Percentiles rank a stretch among this genome's conserved stretches.
These are phyloP conservation scores for Mesoclemmys tuberculata DNA, from an alignment of 2,113 vertebrate genomes.

Conservation along the genomic window DNA sequence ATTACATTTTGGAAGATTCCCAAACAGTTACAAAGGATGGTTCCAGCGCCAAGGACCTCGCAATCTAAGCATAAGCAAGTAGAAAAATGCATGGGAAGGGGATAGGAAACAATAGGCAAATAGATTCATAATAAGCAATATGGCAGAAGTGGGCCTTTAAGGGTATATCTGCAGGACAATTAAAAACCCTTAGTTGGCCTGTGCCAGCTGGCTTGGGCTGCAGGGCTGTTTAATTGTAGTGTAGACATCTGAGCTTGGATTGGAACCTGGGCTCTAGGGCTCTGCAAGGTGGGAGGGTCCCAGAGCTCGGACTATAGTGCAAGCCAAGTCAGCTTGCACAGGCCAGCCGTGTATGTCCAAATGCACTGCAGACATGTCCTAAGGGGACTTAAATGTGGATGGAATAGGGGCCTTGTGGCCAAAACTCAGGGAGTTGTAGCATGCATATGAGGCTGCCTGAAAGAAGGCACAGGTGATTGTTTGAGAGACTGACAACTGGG, in stretches of 20 bases:
- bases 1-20: not conserved
- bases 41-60: not conserved
- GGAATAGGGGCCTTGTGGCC: not conserved
- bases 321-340: no score
- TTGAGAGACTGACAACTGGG: not conserved
- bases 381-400: not conserved
- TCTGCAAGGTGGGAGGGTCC: not conserved
- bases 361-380: no score
- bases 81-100: not conserved
- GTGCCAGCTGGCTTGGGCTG: not conserved
- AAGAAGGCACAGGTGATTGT: not conserved
- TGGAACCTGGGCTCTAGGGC: not conserved
- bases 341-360: no score
- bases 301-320: not conserved
- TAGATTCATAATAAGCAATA: not conserved
- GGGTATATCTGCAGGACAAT: not conserved
- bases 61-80: not conserved
- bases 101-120: not conserved
- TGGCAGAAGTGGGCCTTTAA: not conserved
- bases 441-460: no score
- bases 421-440: no score
- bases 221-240: not conserved
- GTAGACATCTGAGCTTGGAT: not conserved
- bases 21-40: not conserved
- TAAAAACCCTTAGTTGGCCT: not conserved